phyloP scores from a whole-genome alignment of 2,113 vertebrate species.

The Equus przewalskii region DNA sequence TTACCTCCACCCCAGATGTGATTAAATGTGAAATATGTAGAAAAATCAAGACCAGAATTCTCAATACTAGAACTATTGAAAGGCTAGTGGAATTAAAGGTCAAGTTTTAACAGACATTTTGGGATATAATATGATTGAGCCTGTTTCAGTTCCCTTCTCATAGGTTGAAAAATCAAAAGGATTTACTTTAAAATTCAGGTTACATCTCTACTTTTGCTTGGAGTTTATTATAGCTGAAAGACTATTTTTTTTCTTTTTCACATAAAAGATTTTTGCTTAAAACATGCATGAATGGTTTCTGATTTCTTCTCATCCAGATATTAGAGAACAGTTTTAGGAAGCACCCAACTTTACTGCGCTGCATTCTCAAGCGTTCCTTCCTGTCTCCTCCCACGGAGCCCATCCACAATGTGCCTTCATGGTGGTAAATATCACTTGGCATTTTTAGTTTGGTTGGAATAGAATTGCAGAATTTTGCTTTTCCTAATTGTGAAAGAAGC shows the following conservation, averaged over 20 bases:
- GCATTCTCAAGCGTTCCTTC: neutral
- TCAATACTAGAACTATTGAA: conserved; percentile 63
- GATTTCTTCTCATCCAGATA: conserved; percentile 72
- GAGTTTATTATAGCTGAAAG: conserved; percentile 69
- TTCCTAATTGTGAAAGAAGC: conserved; percentile 67
- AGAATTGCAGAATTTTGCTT: conserved; percentile 67
- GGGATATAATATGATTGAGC: conserved; percentile 33
- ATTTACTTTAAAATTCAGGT: conserved; percentile 77
- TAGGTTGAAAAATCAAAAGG: conserved; percentile 71
- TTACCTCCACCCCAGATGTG: neutral
- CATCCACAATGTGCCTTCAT: conserved; percentile 12
- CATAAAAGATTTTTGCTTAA: conserved; percentile 15
- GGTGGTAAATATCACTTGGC: conserved; percentile 48
- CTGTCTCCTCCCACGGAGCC: neutral
- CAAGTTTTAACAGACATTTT: conserved; percentile 68
- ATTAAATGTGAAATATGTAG: conserved; percentile 43
- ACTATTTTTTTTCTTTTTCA: conserved; percentile 2
- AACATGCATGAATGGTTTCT: conserved; percentile 73
- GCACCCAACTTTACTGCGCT: neutral
- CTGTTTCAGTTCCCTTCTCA: conserved; percentile 68
- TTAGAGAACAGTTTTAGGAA: conserved; percentile 72
- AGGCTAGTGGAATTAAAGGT: conserved; percentile 59
- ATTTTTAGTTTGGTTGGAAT: conserved; percentile 66
- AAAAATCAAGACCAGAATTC: conserved; percentile 61
- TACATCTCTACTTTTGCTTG: conserved; percentile 60